Percentiles rank a stretch among this genome's conserved stretches.
Evolutionary conservation across 2,797 vertebrate genomes (phyloP).

Genomic region (Enteromius argenteus): DNA sequence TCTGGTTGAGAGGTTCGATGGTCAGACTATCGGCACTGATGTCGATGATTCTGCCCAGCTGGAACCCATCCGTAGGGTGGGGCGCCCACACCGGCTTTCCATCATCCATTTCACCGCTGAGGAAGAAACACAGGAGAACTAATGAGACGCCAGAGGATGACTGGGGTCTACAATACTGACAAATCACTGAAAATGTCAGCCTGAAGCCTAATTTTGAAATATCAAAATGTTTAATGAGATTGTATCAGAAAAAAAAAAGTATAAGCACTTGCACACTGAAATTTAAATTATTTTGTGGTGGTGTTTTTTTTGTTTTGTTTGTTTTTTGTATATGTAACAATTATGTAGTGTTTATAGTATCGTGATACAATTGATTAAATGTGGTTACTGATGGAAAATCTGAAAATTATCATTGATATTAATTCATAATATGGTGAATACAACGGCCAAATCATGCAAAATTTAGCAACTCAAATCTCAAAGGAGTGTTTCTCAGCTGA

Average conservation of each 20-base stretch:
- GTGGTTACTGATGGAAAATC: not conserved
- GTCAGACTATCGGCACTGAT: constrained; percentile 92
- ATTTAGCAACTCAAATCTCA: not conserved
- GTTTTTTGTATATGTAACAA: not conserved
- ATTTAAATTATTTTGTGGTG: not conserved
- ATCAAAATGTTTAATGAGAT: not conserved
- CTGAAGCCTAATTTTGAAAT: not conserved
- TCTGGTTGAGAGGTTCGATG: constrained; percentile 90
- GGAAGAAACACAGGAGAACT: constrained; percentile 66
- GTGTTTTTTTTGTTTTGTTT: too few relatives aligned
- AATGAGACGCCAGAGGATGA: not conserved
- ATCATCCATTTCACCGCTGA: constrained; percentile 87
- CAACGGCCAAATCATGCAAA: not conserved
- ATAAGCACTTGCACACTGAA: not conserved
- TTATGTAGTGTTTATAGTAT: not conserved
- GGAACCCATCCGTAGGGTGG: constrained; percentile 93
- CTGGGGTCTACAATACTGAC: not conserved
- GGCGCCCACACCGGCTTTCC: constrained; percentile 98
- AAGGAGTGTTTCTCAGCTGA: not conserved
- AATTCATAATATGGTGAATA: not conserved
- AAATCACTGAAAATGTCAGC: not conserved
- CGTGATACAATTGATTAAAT: not conserved
- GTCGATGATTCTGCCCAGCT: constrained; percentile 96
- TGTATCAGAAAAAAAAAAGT: not conserved
- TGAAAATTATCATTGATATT: too few relatives aligned